Conservation (phyloP, 1,140 invertebrate species). For the Ganaspis sp. region DNA sequence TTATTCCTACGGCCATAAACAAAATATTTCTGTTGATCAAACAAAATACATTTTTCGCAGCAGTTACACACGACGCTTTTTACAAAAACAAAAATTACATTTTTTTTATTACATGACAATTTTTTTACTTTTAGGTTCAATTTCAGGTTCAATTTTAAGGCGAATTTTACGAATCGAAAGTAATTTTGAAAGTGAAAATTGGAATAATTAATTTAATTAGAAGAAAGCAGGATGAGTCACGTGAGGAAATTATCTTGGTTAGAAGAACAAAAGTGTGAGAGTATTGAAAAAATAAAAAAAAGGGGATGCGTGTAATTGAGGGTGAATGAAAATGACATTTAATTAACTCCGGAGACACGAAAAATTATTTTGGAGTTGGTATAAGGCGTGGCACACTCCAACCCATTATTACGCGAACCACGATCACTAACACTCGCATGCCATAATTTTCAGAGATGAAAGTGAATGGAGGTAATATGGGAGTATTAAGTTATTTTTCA, state of each 20-base stretch:
- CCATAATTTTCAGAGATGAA: constrained; percentile 22
- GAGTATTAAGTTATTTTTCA: constrained; percentile 16
- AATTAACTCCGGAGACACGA: constrained; percentile 11
- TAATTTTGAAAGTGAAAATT: too few species aligned
- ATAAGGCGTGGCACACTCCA: constrained; percentile 16
- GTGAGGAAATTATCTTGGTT: not conserved
- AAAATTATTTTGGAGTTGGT: constrained; percentile 9
- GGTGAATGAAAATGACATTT: constrained; percentile 21
- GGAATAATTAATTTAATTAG: not conserved
- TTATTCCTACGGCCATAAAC: too few species aligned
- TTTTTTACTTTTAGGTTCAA: too few species aligned
- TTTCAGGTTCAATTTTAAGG: too few species aligned
- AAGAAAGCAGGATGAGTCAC: not conserved
- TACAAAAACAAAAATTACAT: too few species aligned
- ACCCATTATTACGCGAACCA: constrained; percentile 17
- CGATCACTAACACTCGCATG: constrained; percentile 19
- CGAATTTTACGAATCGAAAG: too few species aligned
- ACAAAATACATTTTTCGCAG: too few species aligned
- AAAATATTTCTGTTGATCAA: too few species aligned
- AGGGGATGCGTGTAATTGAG: not conserved
- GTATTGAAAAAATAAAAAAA: not conserved
- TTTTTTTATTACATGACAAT: too few species aligned
- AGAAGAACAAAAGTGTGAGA: constrained; percentile 1
- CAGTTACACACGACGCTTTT: too few species aligned
- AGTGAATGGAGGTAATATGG: constrained; percentile 19